phyloP scores from a whole-genome alignment of 2,113 vertebrate genomes.

The Scophthalmus maximus region DNA sequence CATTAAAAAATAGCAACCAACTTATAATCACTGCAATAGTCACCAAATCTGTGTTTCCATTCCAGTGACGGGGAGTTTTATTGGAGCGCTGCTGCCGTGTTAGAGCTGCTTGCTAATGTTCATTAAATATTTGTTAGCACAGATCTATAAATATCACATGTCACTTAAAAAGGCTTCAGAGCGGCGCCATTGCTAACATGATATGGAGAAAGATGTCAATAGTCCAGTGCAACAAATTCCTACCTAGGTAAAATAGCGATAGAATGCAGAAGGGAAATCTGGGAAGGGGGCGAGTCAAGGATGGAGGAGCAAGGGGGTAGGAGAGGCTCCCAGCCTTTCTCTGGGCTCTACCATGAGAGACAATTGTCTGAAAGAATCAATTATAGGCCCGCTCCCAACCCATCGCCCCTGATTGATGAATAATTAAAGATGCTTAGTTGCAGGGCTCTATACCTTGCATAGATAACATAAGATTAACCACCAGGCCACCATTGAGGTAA shows the following conservation, averaged over 20 bases:
- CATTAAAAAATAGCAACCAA: background rate
- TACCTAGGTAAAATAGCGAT: background rate
- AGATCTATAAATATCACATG: conserved; percentile 85
- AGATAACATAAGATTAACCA: conserved; percentile 60
- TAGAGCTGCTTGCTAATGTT: conserved; percentile 77
- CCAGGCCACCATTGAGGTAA: conserved; percentile 38
- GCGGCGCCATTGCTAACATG: conserved; percentile 79
- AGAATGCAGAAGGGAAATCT: conserved; percentile 13
- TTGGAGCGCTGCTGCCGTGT: conserved; percentile 59
- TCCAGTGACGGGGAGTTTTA: conserved; percentile 55
- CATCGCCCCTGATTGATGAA: conserved; percentile 73
- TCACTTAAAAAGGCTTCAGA: conserved; percentile 81
- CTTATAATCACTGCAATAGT: conserved; percentile 8
- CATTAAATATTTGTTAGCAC: conserved; percentile 86
- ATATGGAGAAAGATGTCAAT: conserved; percentile 64
- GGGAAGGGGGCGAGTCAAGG: conserved; percentile 13
- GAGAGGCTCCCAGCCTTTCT: conserved; percentile 48
- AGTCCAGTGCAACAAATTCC: conserved; percentile 56
- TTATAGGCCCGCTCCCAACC: conserved; percentile 64
- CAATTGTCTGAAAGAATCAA: conserved; percentile 77
- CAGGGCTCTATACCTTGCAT: conserved; percentile 50
- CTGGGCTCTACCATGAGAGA: conserved; percentile 59
- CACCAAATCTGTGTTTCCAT: conserved; percentile 47
- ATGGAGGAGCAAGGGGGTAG: conserved; percentile 19
- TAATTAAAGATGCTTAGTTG: conserved; percentile 73